phyloP scores from a whole-genome alignment of 2,888 invertebrate species.

The Cephus pygmeus region DNA sequence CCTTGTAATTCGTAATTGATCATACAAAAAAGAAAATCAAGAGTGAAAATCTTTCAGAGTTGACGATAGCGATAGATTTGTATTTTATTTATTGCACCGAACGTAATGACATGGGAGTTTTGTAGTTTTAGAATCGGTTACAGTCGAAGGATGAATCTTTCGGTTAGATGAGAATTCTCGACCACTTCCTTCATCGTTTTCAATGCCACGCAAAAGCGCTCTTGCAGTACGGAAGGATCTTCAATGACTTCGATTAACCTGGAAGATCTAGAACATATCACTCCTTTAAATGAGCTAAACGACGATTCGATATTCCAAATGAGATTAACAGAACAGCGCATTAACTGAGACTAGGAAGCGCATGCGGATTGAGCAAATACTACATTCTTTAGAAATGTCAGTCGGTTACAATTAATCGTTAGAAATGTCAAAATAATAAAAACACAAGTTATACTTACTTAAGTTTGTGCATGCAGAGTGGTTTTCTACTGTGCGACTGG shows the following conservation, averaged over 20 bases:
- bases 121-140: conserved; percentile 31
- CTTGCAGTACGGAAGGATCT: conserved; percentile 2
- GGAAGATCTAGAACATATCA: conserved; percentile 39
- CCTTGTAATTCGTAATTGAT: neutral
- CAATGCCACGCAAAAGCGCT: neutral
- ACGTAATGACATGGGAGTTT: conserved; percentile 32
- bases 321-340: neutral
- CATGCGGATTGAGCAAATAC: neutral
- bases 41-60: neutral
- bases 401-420: neutral
- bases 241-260: conserved; percentile 31
- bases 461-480: neutral
- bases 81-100: conserved; percentile 29
- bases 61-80: conserved; percentile 7
- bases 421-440: neutral
- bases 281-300: neutral
- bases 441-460: neutral
- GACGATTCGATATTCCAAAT: neutral
- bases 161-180: neutral
- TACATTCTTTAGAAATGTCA: neutral
- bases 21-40: neutral
- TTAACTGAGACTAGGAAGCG: neutral
- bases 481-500: neutral
- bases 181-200: neutral
- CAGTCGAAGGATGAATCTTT: conserved; percentile 29